These are phyloP conservation scores for Norana najaformis DNA, from an alignment of 2,888 invertebrate genomes.

Conservation along the genomic window DNA sequence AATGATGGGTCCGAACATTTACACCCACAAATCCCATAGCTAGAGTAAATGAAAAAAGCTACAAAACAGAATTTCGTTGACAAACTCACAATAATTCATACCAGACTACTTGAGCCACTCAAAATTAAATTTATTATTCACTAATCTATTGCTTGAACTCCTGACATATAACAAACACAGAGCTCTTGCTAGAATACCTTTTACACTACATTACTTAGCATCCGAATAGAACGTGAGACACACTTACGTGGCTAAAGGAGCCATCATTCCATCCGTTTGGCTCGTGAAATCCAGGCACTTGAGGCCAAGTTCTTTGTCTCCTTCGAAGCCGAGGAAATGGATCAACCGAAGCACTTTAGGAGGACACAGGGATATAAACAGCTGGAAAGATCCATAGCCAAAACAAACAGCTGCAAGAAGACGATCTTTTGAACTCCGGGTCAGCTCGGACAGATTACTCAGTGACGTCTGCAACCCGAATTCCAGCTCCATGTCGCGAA, in stretches of 20 bases:
- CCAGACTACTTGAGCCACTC: neutral
- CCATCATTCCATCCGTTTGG: conserved; percentile 71
- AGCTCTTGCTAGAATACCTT: neutral
- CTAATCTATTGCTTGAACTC: no score
- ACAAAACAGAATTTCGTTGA: neutral
- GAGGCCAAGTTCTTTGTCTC: conserved; percentile 69
- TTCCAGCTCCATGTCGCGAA: neutral
- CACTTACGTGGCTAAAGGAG: conserved; percentile 72
- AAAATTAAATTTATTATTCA: no score
- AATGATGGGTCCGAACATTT: no score
- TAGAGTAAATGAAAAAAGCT: neutral
- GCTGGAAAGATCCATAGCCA: conserved; percentile 73
- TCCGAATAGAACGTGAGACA: neutral
- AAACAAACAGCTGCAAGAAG: conserved; percentile 73
- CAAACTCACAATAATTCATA: neutral
- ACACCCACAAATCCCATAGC: neutral
- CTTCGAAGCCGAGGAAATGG: conserved; percentile 72
- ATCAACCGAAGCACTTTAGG: conserved; percentile 68
- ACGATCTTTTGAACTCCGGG: conserved; percentile 49
- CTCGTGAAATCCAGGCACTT: conserved; percentile 69
- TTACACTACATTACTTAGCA: neutral
- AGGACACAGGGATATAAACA: conserved; percentile 72
- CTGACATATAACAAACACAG: neutral
- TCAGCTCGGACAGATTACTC: conserved; percentile 1
- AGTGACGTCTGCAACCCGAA: neutral